Percentiles rank a stretch among this genome's conserved stretches.
Conservation (phyloP, 2,113 vertebrate species). For the Nyctereutes procyonoides region DNA sequence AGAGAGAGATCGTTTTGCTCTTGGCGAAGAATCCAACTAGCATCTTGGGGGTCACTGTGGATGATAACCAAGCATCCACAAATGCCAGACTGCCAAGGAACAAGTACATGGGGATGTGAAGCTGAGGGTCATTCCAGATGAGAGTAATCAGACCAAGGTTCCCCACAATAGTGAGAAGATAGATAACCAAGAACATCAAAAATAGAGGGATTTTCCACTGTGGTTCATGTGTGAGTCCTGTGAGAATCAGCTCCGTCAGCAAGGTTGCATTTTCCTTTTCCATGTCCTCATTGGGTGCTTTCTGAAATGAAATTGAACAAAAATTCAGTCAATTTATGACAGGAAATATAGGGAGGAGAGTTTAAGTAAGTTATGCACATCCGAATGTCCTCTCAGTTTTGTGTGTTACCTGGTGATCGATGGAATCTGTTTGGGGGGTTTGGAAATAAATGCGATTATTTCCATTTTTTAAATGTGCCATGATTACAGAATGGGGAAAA, state of each 20-base stretch:
- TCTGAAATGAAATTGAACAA: neutral
- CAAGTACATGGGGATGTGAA: slow-evolving; percentile 73
- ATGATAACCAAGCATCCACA: slow-evolving; percentile 67
- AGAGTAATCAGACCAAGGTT: slow-evolving; percentile 64
- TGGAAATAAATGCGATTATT: neutral
- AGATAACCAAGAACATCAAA: slow-evolving; percentile 48
- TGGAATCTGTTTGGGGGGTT: neutral
- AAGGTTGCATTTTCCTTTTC: neutral
- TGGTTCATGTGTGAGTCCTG: neutral
- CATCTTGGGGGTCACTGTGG: slow-evolving; percentile 67
- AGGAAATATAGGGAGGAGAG: neutral
- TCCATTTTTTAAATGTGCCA: neutral
- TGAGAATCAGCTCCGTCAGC: slow-evolving; percentile 16
- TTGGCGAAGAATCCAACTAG: slow-evolving; percentile 23
- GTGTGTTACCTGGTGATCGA: neutral
- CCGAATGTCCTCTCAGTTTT: neutral
- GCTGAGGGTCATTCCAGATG: slow-evolving; percentile 57
- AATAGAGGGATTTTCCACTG: slow-evolving; percentile 37
- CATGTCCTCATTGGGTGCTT: neutral
- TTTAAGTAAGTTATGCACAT: neutral
- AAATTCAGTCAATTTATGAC: neutral
- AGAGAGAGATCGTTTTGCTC: slow-evolving; percentile 39
- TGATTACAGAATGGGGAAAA: neutral
- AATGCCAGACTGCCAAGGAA: slow-evolving; percentile 68
- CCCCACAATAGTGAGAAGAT: slow-evolving; percentile 50